Base-by-base conservation (phyloP, 2,888 invertebrate genomes). In the Mesorhabditis belari region DNA sequence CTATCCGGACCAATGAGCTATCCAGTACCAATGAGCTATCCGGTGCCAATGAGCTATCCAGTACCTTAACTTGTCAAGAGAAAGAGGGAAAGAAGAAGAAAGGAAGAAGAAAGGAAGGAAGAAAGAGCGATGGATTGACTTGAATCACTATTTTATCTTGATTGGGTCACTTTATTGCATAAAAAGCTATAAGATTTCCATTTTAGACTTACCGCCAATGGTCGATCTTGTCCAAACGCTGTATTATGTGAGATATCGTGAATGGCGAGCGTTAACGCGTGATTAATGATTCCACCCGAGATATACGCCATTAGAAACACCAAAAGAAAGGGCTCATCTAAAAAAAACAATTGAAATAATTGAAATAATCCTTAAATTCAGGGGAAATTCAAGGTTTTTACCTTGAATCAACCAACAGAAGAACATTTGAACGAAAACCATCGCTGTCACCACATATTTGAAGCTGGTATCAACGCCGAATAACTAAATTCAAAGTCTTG, bases 231-330 rank as follows among this genome's bases (percentile, higher is more conserved):
- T 0, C 96, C 98, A 82, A 95, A 98, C 0, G 94, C 96, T 70
- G 95, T 85, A 83, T 93, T 95, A 83, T 98, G 98, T 0, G 94
- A 87, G 64, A 96, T 92, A 85, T 98, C 98, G 82, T 98, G 98
- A 61, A 98, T 90, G 0, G 95, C 96, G 75, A 94, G 84, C 88
- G 90, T 91, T 58, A 95, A 85, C 0, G 92, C 90, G 82, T 95
- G 94, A 83, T 94, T 95, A 74, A 94, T 89, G 44, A 92, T 89
- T 5, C 98, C 98, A 0, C 96, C 96, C 81, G 95, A 90, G 82
- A 89, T 90, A 82, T 98, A 98, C 0, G 91, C 91, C 50, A 89
- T 83, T 2, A 93, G 69, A 4, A 94, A 73, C 21, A 91, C 83
- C 61, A 87, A 82, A 0, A 88, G 86, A 90, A 93, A 96, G 64